A percentile compares a stretch with the other conserved stretches of the same genome.
These are phyloP conservation scores for Periplaneta americana DNA, from an alignment of 1,140 invertebrate species.

Conservation along the genomic window DNA sequence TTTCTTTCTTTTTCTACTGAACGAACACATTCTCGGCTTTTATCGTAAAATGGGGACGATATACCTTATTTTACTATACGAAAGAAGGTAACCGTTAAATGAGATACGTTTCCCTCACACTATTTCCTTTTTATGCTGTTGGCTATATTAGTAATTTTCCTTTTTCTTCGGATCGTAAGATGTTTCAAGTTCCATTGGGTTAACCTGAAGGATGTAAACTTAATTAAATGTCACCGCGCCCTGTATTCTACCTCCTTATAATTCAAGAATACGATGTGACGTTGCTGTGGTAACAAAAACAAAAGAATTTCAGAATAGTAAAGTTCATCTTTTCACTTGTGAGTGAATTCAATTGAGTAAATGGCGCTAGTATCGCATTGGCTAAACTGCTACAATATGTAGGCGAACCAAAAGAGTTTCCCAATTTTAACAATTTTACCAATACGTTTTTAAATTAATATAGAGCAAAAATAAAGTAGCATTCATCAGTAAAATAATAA, in stretches of 20 bases:
- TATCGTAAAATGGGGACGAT: not conserved
- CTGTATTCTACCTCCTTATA: not conserved
- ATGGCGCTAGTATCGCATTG: too few species aligned
- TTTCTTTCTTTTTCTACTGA: not conserved
- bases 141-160: not conserved
- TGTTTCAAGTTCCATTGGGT: not conserved
- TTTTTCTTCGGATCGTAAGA: not conserved
- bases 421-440: too few species aligned
- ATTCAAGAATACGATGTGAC: not conserved
- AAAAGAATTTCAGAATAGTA: too few species aligned
- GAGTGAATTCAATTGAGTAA: too few species aligned
- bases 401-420: too few species aligned
- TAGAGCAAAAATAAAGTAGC: too few species aligned
- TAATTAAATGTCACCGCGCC: not conserved
- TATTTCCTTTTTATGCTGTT: not conserved
- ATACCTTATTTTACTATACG: not conserved
- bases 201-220: not conserved
- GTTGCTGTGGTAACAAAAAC: not conserved
- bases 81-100: not conserved
- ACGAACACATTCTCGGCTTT: not conserved
- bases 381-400: too few species aligned
- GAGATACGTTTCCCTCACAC: not conserved
- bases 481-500: too few species aligned
- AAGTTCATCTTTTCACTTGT: too few species aligned
- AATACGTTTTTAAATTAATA: too few species aligned